Evolutionary conservation across 2,113 vertebrate genomes (phyloP), one percentile per base, ranked within the genome.

Genomic region (Bubo scandiacus): DNA sequence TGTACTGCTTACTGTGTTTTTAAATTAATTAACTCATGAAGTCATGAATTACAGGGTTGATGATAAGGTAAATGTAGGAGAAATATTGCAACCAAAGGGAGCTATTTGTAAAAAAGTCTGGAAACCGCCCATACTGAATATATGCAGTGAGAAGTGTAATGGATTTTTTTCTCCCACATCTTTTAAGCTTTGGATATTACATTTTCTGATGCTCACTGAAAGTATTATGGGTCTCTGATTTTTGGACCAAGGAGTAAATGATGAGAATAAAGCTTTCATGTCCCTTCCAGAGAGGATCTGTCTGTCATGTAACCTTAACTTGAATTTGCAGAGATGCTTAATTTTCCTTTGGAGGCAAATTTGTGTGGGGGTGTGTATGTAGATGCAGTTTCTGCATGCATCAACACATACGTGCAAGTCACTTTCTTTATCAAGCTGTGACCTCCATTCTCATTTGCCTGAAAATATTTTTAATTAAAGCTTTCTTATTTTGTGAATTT

Each of bases 321-420:
- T 62, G 45, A 66, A 45, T 94, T 92, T 81, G 19, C 38, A 54
- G 63, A 42, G 55, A 36, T 38, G 51, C 25, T 78, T 58, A 8
- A 5, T 66, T 89, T 74, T 66, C 68, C 73, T 89, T 42, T 58
- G 51, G 27, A 91, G 68, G 57, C 40, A 25, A 38, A 70, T 83
- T 27, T 54, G 36, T 23, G 36, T 36, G 80, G 6, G n/a, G 54
- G 55, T 13, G 52, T 81, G 43, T 55, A 14, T 5, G 66, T 10
- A 63, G 83, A 77, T 1, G 3, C 65, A 63, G 42, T 62, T 86
- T 59, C 54, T 78, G 42, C 17, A 9, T 34, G 22, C 4, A 14
- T 65, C 51, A 49, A 12, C 75, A 58, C 13, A 3, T 27, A 22
- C 0, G 0, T 0, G 0, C 52, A 72, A 29, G 36, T 8, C 10